Conservation (phyloP, 2,888 invertebrate genomes). For the Cotesia congregata region DNA sequence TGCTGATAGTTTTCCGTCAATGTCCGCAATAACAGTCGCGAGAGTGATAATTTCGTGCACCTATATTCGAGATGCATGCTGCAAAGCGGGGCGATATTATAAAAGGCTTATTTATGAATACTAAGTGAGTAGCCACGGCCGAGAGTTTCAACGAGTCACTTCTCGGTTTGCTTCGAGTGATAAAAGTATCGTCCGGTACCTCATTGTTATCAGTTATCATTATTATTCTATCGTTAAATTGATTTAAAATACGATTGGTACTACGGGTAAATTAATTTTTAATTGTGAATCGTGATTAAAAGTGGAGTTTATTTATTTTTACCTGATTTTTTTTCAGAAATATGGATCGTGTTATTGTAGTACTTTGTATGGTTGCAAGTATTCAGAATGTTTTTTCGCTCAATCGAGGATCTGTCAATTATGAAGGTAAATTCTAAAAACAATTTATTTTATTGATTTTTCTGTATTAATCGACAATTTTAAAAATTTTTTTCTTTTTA, state of each 20-base stretch:
- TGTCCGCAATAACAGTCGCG: not conserved
- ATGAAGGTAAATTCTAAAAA: slow-evolving; percentile 54
- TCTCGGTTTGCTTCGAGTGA: slow-evolving; percentile 30
- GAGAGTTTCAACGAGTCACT: slow-evolving; percentile 32
- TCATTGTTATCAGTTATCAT: slow-evolving; percentile 28
- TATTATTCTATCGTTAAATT: not conserved
- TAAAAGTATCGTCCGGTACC: slow-evolving; percentile 35
- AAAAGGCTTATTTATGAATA: slow-evolving; percentile 30
- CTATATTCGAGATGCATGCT: slow-evolving; percentile 8
- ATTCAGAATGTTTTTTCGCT: slow-evolving; percentile 46
- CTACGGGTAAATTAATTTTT: not conserved
- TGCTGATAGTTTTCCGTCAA: not conserved
- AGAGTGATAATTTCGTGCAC: slow-evolving; percentile 17
- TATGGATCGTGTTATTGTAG: slow-evolving; percentile 35
- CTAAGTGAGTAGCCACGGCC: slow-evolving; percentile 29
- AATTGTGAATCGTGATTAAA: not conserved
- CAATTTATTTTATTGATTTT: no score
- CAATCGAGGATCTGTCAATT: slow-evolving; percentile 51
- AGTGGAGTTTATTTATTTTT: not conserved
- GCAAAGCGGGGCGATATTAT: slow-evolving; percentile 25
- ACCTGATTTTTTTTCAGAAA: slow-evolving; percentile 37
- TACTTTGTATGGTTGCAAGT: slow-evolving; percentile 43
- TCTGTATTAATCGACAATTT: no score
- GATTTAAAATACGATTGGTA: not conserved
- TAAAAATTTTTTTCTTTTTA: no score